A percentile compares a stretch with the other conserved stretches of the same genome.
Evolutionary conservation across 92 coral and sea anemone species (phyloP).

Genomic region (Zoanthus gigantus): DNA sequence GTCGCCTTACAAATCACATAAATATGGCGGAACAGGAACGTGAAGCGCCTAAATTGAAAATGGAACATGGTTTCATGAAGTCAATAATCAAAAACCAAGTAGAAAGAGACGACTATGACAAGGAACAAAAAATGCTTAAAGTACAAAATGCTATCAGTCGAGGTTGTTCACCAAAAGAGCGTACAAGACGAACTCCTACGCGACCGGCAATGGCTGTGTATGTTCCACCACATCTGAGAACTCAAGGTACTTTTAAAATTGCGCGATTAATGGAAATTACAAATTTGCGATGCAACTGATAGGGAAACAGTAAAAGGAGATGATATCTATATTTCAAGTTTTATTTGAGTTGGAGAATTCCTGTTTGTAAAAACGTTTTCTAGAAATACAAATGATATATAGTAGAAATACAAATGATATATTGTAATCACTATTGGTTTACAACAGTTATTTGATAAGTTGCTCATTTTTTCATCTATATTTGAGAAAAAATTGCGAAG

Average conservation of each 20-base stretch:
- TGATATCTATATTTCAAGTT: no score
- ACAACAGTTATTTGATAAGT: no score
- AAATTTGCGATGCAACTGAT: no score
- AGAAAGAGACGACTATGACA: conserved; percentile 92
- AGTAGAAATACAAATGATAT: no score
- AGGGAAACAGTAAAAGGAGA: no score
- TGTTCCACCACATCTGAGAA: conserved; percentile 84
- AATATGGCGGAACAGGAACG: conserved; percentile 43
- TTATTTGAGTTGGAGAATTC: no score
- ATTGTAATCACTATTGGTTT: no score
- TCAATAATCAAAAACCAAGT: conserved; percentile 86
- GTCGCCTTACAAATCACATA: background rate
- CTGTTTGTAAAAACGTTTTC: no score
- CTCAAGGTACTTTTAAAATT: background rate
- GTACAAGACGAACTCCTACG: conserved; percentile 64
- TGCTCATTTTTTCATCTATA: no score
- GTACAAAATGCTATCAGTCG: conserved; percentile 46
- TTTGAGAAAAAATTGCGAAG: no score
- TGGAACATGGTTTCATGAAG: conserved; percentile 91
- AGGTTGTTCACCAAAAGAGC: conserved; percentile 56
- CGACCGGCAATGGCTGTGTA: conserved; percentile 69
- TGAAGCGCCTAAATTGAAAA: conserved; percentile 67
- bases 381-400: no score
- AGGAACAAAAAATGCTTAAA: conserved; percentile 76
- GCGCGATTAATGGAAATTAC: no score